Evolutionary conservation across 1,140 invertebrate genomes (phyloP).

Genomic region (Calephelis nemesis): DNA sequence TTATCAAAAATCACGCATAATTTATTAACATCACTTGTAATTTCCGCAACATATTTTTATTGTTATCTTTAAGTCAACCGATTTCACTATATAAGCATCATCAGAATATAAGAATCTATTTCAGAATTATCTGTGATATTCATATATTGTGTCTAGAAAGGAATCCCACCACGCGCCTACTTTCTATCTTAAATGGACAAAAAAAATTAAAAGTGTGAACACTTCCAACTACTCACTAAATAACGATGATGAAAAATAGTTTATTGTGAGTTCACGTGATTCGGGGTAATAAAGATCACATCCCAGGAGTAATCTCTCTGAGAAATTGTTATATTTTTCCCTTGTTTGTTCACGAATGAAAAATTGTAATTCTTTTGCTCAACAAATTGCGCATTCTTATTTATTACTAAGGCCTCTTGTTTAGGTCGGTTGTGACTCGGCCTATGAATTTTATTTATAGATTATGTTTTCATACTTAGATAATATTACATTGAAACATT

Average conservation of each 20-base stretch:
- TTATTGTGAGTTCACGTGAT: constrained; percentile 75
- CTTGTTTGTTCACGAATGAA: constrained; percentile 52
- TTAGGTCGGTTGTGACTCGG: constrained; percentile 13
- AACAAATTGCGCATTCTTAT: constrained; percentile 19
- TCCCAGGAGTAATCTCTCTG: constrained; percentile 60
- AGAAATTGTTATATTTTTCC: constrained; percentile 66
- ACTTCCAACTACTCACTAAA: constrained; percentile 52
- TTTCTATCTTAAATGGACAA: neutral
- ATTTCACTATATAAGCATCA: too few species aligned
- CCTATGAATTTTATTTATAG: constrained; percentile 14
- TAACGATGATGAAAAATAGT: constrained; percentile 71
- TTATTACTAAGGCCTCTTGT: constrained; percentile 16
- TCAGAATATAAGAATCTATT: too few species aligned
- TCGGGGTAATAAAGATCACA: constrained; percentile 62
- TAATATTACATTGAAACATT: too few species aligned
- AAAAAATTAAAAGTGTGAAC: constrained; percentile 68
- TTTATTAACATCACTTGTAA: too few species aligned
- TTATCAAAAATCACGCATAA: too few species aligned
- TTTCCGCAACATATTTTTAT: too few species aligned
- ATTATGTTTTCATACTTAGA: neutral
- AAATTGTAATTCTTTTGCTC: constrained; percentile 47
- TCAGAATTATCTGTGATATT: too few species aligned
- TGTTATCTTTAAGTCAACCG: too few species aligned
- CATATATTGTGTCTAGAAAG: too few species aligned
- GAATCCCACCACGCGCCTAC: too few species aligned